Conservation (phyloP, 92 coral and sea anemone genomes). For the Porites cylindrica region DNA sequence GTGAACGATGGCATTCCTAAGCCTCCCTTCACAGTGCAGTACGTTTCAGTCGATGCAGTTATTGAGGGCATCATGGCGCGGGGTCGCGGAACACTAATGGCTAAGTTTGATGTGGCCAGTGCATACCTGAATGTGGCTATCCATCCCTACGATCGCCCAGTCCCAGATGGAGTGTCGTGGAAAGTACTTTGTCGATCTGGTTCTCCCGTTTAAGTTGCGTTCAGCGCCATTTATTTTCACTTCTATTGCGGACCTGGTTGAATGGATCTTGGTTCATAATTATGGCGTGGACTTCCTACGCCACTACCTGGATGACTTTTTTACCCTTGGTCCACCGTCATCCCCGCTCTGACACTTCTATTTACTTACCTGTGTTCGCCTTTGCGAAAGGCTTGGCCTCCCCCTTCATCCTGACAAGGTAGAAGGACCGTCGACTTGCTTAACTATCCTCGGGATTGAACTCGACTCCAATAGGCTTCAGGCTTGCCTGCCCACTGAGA, state of each 20-base stretch:
- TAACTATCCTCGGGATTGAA: neutral
- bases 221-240: no score
- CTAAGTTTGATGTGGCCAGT: neutral
- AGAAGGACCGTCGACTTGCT: neutral
- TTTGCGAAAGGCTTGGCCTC: neutral
- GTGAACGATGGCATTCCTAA: slow-evolving; percentile 36
- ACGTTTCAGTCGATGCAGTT: no score
- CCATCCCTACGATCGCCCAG: no score
- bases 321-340: no score
- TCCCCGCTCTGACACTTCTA: no score
- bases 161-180: no score
- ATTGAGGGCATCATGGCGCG: no score
- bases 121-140: neutral
- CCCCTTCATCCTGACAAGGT: slow-evolving; percentile 19
- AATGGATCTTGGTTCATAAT: neutral
- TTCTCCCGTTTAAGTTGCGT: no score
- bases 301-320: no score
- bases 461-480: neutral
- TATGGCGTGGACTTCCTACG: neutral
- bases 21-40: neutral
- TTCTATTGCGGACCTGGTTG: no score
- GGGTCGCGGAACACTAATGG: neutral
- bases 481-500: slow-evolving; percentile 7
- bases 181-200: no score
- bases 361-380: no score